phyloP scores from a whole-genome alignment of 2,797 vertebrate species.

The Holocentrus rufus region DNA sequence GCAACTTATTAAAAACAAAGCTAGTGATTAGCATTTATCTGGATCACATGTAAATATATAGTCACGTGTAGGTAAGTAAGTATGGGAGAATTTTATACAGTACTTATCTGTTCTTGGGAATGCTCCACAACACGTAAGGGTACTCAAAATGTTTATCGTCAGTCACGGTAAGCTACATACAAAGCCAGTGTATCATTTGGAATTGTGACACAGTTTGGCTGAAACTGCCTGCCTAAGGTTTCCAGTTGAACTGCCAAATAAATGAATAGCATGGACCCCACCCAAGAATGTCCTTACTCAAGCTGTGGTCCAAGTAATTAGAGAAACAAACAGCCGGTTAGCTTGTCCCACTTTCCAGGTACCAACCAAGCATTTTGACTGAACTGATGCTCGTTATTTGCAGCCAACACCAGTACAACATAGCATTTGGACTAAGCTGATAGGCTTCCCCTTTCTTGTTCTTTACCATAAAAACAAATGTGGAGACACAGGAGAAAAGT shows the following conservation, averaged over 20 bases:
- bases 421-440: conserved; percentile 18
- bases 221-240: background rate
- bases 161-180: background rate
- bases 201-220: conserved; percentile 33
- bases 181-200: conserved; percentile 16
- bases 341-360: conserved; percentile 25
- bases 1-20: conserved; percentile 9
- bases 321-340: background rate
- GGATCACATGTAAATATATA: background rate
- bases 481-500: conserved; percentile 15
- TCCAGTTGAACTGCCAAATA: conserved; percentile 2
- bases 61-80: background rate
- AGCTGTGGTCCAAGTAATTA: too few species aligned
- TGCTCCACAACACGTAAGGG: background rate
- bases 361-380: conserved; percentile 35
- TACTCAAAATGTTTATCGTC: background rate
- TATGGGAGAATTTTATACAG: conserved; percentile 5
- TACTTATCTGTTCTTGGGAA: conserved; percentile 8
- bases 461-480: conserved; percentile 11
- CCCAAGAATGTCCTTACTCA: too few species aligned
- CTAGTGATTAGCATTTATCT: background rate
- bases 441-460: background rate
- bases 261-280: conserved; percentile 11
- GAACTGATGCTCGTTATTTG: too few species aligned
- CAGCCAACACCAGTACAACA: background rate